Evolutionary conservation across 1,140 invertebrate genomes (phyloP).

Genomic region (Phymastichus coffea): DNA sequence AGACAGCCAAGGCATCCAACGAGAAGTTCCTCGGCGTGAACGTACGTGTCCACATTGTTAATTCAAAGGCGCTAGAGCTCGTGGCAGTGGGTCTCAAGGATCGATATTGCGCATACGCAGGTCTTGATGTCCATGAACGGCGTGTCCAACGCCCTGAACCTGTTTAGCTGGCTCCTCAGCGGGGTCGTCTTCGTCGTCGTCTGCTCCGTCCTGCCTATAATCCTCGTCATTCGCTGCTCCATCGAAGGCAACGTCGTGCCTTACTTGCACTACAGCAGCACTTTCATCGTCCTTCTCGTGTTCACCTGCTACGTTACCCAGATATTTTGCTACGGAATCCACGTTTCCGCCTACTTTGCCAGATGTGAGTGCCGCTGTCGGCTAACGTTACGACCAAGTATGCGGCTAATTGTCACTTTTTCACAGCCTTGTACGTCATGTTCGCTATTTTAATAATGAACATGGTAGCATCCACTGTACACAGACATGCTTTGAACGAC

Average conservation of each 20-base stretch:
- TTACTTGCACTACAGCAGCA: constrained; percentile 45
- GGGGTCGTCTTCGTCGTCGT: constrained; percentile 41
- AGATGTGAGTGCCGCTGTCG: constrained; percentile 43
- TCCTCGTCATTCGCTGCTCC: constrained; percentile 43
- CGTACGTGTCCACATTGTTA: constrained; percentile 37
- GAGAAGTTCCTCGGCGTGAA: constrained; percentile 51
- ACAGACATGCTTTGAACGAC: constrained; percentile 28
- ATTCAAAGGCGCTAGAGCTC: too few relatives aligned
- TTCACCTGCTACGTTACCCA: constrained; percentile 42
- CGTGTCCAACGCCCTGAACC: constrained; percentile 42
- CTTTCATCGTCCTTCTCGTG: constrained; percentile 46
- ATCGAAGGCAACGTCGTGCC: constrained; percentile 39
- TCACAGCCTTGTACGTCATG: constrained; percentile 30
- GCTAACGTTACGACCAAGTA: too few relatives aligned
- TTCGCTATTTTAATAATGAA: constrained; percentile 31
- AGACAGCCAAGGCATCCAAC: constrained; percentile 40
- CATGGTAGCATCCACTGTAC: constrained; percentile 29
- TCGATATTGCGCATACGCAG: too few relatives aligned
- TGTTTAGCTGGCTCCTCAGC: constrained; percentile 47
- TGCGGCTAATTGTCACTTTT: not conserved
- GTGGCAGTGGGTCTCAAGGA: too few relatives aligned
- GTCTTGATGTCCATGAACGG: constrained; percentile 52
- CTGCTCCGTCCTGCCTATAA: constrained; percentile 39
- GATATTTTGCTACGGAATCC: constrained; percentile 46
- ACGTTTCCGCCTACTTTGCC: constrained; percentile 46